Conservation (phyloP, 1,140 invertebrate species). For the Plectus sambesii region DNA sequence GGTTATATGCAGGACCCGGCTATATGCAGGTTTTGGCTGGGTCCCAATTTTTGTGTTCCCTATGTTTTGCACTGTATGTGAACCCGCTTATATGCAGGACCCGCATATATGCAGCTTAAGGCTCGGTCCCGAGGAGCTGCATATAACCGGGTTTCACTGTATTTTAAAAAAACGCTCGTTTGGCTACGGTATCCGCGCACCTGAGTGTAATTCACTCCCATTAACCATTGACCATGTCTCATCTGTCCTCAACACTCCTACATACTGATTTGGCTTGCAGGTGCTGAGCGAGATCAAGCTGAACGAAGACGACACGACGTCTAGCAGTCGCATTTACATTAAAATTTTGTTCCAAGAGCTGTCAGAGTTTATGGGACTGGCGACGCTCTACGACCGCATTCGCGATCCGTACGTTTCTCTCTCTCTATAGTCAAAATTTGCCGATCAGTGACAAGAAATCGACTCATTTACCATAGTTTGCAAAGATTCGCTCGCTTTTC, state of each 20-base stretch:
- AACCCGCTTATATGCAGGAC: too few species aligned
- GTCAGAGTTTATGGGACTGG: constrained; percentile 84
- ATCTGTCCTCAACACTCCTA: too few species aligned
- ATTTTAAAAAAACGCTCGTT: too few species aligned
- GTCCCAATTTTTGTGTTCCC: too few species aligned
- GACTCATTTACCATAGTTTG: constrained; percentile 60
- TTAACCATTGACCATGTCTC: neutral
- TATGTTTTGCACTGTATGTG: too few species aligned
- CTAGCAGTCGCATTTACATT: constrained; percentile 90
- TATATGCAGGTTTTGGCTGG: too few species aligned
- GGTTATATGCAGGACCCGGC: too few species aligned
- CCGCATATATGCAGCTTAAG: too few species aligned
- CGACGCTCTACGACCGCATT: constrained; percentile 74
- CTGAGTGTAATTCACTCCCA: neutral
- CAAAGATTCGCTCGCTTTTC: too few species aligned
- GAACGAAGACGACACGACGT: constrained; percentile 93
- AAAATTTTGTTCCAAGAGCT: constrained; percentile 94
- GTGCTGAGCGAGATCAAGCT: constrained; percentile 74
- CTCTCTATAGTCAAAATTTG: constrained; percentile 8
- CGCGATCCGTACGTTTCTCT: constrained; percentile 60
- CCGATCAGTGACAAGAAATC: constrained; percentile 12
- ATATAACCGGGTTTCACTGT: too few species aligned
- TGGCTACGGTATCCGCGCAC: too few species aligned
- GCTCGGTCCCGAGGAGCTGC: too few species aligned
- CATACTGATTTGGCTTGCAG: constrained; percentile 57